phyloP scores from a whole-genome alignment of 2,888 invertebrate genomes.

The Tetanocera ferruginea region DNA sequence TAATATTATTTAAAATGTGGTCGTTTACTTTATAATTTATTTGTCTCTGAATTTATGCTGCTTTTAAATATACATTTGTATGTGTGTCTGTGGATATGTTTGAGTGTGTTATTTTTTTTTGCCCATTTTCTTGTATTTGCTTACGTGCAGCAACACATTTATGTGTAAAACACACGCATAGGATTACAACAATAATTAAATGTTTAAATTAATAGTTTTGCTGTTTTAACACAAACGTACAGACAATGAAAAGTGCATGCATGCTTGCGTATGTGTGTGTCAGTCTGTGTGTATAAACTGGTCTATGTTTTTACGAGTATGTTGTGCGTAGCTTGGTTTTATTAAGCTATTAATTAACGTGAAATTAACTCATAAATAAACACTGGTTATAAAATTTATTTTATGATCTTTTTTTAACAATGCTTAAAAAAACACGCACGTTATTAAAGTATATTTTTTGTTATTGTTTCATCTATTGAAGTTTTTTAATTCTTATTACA shows the following conservation, averaged over 20 bases:
- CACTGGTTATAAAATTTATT: slow-evolving; percentile 3
- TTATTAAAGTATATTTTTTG: background rate
- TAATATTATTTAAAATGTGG: background rate
- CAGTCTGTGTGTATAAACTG: background rate
- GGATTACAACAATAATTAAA: slow-evolving; percentile 24
- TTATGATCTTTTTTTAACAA: too few species aligned
- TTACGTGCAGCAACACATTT: background rate
- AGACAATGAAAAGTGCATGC: background rate
- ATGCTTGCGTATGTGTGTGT: background rate
- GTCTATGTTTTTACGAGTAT: background rate
- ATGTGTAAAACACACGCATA: slow-evolving; percentile 19
- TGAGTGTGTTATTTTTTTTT: background rate
- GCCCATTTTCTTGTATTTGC: background rate
- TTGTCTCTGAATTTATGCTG: background rate
- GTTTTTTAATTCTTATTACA: background rate
- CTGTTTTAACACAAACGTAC: background rate
- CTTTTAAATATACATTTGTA: background rate
- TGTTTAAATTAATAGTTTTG: slow-evolving; percentile 20
- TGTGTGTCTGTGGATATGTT: background rate
- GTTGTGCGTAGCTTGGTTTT: background rate
- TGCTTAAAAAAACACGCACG: too few species aligned
- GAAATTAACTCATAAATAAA: slow-evolving; percentile 17
- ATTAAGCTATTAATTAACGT: slow-evolving; percentile 23
- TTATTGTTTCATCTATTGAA: background rate
- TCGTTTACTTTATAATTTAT: background rate